Conservation (phyloP, 1,140 invertebrate genomes). For the Calephelis virginiensis region DNA sequence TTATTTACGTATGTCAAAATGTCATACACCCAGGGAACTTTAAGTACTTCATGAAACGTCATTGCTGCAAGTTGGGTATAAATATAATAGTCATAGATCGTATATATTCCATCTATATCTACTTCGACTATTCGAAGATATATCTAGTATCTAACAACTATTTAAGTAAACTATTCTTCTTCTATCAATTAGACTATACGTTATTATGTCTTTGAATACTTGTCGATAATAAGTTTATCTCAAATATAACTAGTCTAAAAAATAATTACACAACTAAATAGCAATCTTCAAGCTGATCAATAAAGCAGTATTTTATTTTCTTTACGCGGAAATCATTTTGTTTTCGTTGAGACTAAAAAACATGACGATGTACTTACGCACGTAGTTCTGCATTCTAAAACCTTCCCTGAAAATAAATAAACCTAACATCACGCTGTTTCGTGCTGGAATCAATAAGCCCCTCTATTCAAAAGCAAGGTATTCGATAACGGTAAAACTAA, state of each 20-base stretch:
- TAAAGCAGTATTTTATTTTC: not conserved
- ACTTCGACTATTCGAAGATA: too few species aligned
- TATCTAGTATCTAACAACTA: too few species aligned
- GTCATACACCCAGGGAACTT: too few species aligned
- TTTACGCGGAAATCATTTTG: not conserved
- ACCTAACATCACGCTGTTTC: constrained; percentile 46
- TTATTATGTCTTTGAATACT: too few species aligned
- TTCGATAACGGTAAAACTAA: constrained; percentile 70
- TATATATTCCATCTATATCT: too few species aligned
- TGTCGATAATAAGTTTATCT: too few species aligned
- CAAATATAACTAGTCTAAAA: not conserved
- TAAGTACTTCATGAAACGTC: too few species aligned
- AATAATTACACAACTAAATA: not conserved
- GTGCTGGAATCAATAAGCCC: constrained; percentile 48
- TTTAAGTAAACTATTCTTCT: too few species aligned
- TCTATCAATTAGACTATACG: too few species aligned
- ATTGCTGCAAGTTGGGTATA: too few species aligned
- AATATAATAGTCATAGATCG: too few species aligned
- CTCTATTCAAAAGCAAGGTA: constrained; percentile 61
- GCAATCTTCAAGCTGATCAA: not conserved
- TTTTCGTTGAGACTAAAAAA: constrained; percentile 8
- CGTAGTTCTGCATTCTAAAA: constrained; percentile 12
- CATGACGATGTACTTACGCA: constrained; percentile 1
- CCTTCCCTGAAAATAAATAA: constrained; percentile 35
- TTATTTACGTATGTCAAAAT: not conserved